Evolutionary conservation across 2,888 invertebrate genomes (phyloP).

Genomic region (Malthinus flaveolus): DNA sequence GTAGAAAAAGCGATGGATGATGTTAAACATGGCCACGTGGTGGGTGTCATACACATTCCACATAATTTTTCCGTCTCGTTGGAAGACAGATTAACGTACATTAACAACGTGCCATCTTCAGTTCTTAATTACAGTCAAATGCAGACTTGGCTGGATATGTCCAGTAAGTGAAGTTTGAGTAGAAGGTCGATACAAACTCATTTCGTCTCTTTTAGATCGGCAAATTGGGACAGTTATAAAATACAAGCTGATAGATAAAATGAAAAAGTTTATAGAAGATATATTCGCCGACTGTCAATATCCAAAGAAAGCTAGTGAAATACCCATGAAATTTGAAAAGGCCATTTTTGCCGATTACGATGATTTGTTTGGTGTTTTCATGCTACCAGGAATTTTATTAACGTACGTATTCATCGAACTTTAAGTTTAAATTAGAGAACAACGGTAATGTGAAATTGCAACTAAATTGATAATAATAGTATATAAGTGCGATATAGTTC

Average conservation of each 20-base stretch:
- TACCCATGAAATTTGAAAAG: conserved; percentile 69
- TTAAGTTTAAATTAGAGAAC: no score
- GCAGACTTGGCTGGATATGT: conserved; percentile 73
- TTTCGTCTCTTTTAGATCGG: conserved; percentile 64
- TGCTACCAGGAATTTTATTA: conserved; percentile 83
- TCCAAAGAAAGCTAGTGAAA: conserved; percentile 58
- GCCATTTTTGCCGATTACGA: conserved; percentile 71
- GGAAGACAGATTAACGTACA: conserved; percentile 61
- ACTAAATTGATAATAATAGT: no score
- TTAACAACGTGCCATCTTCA: conserved; percentile 59
- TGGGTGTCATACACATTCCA: conserved; percentile 70
- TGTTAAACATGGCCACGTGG: conserved; percentile 59
- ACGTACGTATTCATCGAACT: conserved; percentile 64
- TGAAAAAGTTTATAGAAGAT: conserved; percentile 66
- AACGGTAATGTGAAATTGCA: no score
- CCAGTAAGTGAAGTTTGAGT: conserved; percentile 59
- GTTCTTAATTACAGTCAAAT: conserved; percentile 65
- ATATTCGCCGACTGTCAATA: conserved; percentile 68
- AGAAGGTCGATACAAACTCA: no score
- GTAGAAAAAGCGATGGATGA: conserved; percentile 59
- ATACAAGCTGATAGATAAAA: conserved; percentile 68
- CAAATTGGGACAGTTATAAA: conserved; percentile 79
- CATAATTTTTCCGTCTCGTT: conserved; percentile 73
- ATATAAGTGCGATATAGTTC: no score
- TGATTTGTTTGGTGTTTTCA: conserved; percentile 75